phyloP scores from a whole-genome alignment of 2,888 invertebrate species.

The Phalera bucephala region DNA sequence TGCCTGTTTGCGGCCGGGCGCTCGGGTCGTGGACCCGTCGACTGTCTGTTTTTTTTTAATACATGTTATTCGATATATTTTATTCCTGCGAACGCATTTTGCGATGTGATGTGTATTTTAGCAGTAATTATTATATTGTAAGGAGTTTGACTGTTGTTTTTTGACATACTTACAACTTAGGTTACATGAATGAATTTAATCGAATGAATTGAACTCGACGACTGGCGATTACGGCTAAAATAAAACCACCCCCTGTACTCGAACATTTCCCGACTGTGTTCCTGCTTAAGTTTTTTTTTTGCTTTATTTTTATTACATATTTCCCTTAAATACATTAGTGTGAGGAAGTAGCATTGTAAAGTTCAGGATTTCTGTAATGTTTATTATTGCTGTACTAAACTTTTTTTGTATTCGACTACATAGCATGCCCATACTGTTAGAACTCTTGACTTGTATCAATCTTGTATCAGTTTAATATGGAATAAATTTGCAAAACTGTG shows the following conservation, averaged over 20 bases:
- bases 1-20: slow-evolving; percentile 79
- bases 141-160: slow-evolving; percentile 84
- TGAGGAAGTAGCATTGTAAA: slow-evolving; percentile 81
- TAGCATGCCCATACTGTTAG: slow-evolving; percentile 80
- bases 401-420: slow-evolving; percentile 75
- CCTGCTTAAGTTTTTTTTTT: slow-evolving; percentile 82
- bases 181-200: slow-evolving; percentile 71
- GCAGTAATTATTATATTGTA: slow-evolving; percentile 84
- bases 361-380: slow-evolving; percentile 78
- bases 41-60: slow-evolving; percentile 82
- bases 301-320: slow-evolving; percentile 80
- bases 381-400: slow-evolving; percentile 77
- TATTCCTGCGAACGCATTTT: slow-evolving; percentile 91
- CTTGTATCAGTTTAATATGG: slow-evolving; percentile 82
- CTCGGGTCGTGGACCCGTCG: slow-evolving; percentile 61
- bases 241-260: slow-evolving; percentile 72
- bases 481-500: slow-evolving; percentile 84
- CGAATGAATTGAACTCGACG: slow-evolving; percentile 67
- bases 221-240: slow-evolving; percentile 76
- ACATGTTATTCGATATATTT: slow-evolving; percentile 88
- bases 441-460: slow-evolving; percentile 79
- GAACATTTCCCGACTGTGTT: slow-evolving; percentile 81
- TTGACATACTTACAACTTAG: slow-evolving; percentile 83
- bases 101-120: slow-evolving; percentile 87
- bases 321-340: slow-evolving; percentile 79